Evolutionary conservation across 2,113 vertebrate species (phyloP).

Genomic region (Larimichthys crocea): DNA sequence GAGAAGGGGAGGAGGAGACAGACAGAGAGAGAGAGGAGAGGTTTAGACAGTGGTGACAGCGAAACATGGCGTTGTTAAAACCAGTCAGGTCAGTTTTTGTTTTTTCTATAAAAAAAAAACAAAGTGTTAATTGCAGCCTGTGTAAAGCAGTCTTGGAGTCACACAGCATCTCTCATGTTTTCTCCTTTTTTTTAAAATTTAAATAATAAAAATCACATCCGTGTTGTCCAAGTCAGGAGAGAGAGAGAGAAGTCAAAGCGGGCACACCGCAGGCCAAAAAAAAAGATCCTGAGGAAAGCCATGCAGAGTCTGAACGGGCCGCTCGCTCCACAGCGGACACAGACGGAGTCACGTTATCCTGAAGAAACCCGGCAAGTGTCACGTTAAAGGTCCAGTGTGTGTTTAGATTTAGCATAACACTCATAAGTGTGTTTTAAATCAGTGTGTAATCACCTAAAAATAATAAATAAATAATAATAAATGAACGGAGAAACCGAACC

Average conservation of each 20-base stretch:
- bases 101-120: background rate
- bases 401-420: no score
- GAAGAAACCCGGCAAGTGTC: background rate
- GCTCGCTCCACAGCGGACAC: constrained; percentile 40
- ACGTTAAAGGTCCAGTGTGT: no score
- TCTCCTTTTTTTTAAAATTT: background rate
- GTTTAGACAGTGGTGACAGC: constrained; percentile 56
- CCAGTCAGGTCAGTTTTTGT: constrained; percentile 33
- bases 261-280: constrained; percentile 61
- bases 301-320: constrained; percentile 66
- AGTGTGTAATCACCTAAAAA: no score
- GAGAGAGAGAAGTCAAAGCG: constrained; percentile 19
- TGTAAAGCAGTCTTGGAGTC: constrained; percentile 43
- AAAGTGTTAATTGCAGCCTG: constrained; percentile 65
- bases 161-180: constrained; percentile 53
- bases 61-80: background rate
- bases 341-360: background rate
- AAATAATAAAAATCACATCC: background rate
- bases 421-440: no score
- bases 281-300: constrained; percentile 65
- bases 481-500: no score
- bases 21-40: constrained; percentile 6
- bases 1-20: background rate
- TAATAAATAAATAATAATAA: no score
- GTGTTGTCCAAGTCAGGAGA: constrained; percentile 26